Base-by-base conservation (phyloP, 2,888 invertebrate species). In the Heliconius ethilla region DNA sequence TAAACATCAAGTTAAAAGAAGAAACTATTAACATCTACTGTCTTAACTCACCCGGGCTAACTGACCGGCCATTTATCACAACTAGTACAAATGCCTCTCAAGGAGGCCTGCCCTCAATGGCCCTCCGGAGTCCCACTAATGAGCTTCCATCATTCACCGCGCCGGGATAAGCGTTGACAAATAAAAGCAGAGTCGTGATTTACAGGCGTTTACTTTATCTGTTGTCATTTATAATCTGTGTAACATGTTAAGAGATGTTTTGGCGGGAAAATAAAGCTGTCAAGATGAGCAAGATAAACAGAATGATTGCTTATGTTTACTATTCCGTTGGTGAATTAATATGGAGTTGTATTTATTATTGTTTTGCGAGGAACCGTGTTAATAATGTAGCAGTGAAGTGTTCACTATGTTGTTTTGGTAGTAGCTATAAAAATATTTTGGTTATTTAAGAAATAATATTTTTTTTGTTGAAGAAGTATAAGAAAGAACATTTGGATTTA, bases 161-260 rank as follows among this genome's bases (percentile, higher is more conserved):
- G 84, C 83, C 82, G 84, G 91, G 87, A 90, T 90, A 90, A 92
- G 89, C 87, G 91, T 91, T 92, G 92, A 92, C 92, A 92, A 91
- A 92, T 91, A 88, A 86, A 89, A 87, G 88, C 88, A 86, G 85
- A 88, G 86, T 86, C 86, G 90, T 91, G 90, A 91, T 92, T 90
- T 91, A 91, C 90, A 76, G 77, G 51, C 78, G 78, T 75, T 81
- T 79, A 76, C 76, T 78, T 76, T 67, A 73, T 74, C 63, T 74
- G 74, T 74, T 73, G 70, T 62, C 78, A 78, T 78, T 76, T 78
- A 73, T 76, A 73, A 78, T 76, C 76, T 76, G 73, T 74, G 40
- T 69, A 66, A 70, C 67, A 73, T 75, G 72, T 67, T 72, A 66
- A 78, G 76, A 51, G 62, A 45, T 66, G 76, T 67, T 70, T 75